These are phyloP conservation scores for Philereme transversata DNA, from an alignment of 2,888 invertebrate genomes.

Conservation along the genomic window DNA sequence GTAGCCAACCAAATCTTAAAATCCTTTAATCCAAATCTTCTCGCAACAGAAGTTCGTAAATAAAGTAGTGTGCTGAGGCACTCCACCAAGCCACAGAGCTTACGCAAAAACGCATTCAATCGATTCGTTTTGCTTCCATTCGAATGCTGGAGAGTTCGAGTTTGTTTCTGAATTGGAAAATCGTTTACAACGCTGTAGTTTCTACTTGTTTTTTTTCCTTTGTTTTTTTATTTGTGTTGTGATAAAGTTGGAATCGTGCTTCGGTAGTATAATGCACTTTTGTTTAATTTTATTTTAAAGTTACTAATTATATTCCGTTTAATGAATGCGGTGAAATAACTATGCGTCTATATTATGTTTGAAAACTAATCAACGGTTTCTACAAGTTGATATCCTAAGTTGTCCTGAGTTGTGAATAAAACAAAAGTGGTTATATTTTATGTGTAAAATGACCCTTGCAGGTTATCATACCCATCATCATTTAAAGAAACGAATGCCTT, in stretches of 20 bases:
- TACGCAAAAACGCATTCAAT: conserved; percentile 10
- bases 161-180: conserved; percentile 20
- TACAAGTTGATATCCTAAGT: no score
- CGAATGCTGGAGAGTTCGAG: conserved; percentile 12
- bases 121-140: conserved; percentile 10
- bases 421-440: no score
- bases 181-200: conserved; percentile 17
- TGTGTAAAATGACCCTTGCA: no score
- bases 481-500: not conserved
- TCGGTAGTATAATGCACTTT: not conserved
- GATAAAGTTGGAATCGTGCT: conserved; percentile 8
- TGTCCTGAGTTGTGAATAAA: no score
- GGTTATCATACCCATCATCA: no score
- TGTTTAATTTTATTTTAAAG: not conserved
- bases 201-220: conserved; percentile 1
- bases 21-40: not conserved
- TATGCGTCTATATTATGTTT: no score
- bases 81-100: not conserved
- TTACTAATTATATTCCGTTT: not conserved
- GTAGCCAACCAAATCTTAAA: not conserved
- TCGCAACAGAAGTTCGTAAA: not conserved
- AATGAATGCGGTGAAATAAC: no score
- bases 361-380: no score
- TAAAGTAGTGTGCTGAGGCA: not conserved
- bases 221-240: conserved; percentile 14